These are phyloP conservation scores for Drepana arcuata DNA, from an alignment of 1,140 invertebrate genomes.

Conservation along the genomic window DNA sequence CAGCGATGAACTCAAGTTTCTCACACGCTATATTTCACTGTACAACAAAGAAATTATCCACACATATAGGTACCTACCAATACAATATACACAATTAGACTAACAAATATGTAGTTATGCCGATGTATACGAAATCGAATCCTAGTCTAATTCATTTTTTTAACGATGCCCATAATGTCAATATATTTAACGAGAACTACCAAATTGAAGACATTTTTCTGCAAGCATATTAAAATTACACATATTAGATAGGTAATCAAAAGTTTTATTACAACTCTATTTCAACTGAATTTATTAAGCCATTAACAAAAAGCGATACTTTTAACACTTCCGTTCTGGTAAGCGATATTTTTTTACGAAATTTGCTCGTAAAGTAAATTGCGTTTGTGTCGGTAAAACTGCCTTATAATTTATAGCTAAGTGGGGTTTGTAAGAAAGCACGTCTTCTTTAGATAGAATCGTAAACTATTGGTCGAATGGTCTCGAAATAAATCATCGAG, in stretches of 20 bases:
- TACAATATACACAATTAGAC: too few species aligned
- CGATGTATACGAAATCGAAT: background rate
- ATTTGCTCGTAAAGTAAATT: background rate
- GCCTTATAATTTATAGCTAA: background rate
- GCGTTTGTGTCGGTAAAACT: background rate
- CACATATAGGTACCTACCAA: too few species aligned
- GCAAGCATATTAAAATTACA: background rate
- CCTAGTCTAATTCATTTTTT: background rate
- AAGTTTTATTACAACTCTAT: background rate
- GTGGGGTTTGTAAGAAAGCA: slow-evolving; percentile 1
- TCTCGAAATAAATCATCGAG: slow-evolving; percentile 49
- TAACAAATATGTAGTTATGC: too few species aligned
- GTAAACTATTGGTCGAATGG: slow-evolving; percentile 27
- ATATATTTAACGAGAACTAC: too few species aligned
- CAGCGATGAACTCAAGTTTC: too few species aligned
- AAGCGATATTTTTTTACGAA: slow-evolving; percentile 1
- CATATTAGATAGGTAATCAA: background rate
- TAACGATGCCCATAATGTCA: too few species aligned
- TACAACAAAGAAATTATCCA: too few species aligned
- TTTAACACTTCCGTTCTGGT: background rate
- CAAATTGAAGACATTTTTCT: background rate
- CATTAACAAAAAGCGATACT: background rate
- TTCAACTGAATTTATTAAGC: background rate
- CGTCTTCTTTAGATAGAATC: slow-evolving; percentile 26
- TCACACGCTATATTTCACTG: too few species aligned